phyloP scores from a whole-genome alignment of 2,113 vertebrate species.

The Agapornis roseicollis region DNA sequence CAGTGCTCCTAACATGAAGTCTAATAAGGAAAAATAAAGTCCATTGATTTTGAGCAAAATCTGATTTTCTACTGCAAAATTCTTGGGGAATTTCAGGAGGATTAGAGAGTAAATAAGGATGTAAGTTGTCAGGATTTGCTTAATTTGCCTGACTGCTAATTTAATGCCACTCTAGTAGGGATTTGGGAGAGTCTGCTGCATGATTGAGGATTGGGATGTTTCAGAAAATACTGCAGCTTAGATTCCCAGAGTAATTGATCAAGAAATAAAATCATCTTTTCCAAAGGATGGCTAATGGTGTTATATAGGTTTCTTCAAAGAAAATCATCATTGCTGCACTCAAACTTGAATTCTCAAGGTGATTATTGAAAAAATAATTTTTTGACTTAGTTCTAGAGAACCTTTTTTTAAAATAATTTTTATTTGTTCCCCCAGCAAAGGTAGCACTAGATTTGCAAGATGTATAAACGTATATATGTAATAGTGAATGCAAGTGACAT shows the following conservation, averaged over 20 bases:
- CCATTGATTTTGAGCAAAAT: not conserved
- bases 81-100: not conserved
- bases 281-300: not conserved
- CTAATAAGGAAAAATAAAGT: not conserved
- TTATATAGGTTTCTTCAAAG: not conserved
- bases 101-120: not conserved
- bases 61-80: not conserved
- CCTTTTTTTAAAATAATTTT: not conserved
- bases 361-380: not conserved
- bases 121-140: not conserved
- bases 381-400: not conserved
- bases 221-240: not conserved
- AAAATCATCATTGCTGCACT: not conserved
- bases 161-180: not conserved
- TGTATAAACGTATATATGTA: not conserved
- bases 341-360: not conserved
- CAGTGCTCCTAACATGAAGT: not conserved
- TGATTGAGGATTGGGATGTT: not conserved
- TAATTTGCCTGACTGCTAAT: not conserved
- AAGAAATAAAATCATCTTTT: not conserved
- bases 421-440: rapidly evolving
- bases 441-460: not conserved
- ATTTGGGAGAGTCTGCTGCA: not conserved
- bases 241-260: not conserved
- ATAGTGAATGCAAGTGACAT: not conserved